Base-by-base conservation (phyloP, 2,888 invertebrate species). In the Heliconius ismenius region DNA sequence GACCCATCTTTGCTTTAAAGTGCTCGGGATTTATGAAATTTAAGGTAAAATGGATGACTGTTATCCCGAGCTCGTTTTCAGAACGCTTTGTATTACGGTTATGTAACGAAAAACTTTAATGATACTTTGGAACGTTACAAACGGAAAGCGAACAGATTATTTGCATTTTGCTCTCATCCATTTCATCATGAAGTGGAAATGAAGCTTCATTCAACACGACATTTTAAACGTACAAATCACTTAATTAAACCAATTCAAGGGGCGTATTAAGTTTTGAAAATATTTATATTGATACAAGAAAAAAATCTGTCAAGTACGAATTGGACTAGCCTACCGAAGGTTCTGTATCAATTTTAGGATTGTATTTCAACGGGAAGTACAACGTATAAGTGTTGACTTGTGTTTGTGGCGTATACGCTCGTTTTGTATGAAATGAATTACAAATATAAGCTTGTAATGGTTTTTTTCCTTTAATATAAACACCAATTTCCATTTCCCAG, bases 1-100 rank as follows among this genome's bases (percentile, higher is more conserved):
- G 92, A 91, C 91, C 91, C 90, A 88, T 90, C 91, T 91, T 91
- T 91, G 91, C 90, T 92, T 92, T 91, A 90, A 91, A 91, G 89
- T 89, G 86, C 88, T 88, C 84, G 85, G 79, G 88, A 88, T 88
- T 90, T 90, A 90, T 88, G 88, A 89, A 88, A 88, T 87, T 87
- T 86, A 85, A 84, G 83, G 83, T 85, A 80, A 76, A 80, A 80
- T 80, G 79, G 78, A 79, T 78, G 79, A 74, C 78, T 79, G 73
- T 76, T 76, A 75, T 72, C 75, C 78, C 63, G 36, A 75, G 76
- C 76, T 68, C 74, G 58, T 68, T 75, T 75, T 78, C 73, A 58
- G 74, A 69, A 78, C 73, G 67, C 74, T 76, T 58, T 36, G 70
- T 76, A 72, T 49, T 76, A 70, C 73, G 74, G 78, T 70, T 78